Evolutionary conservation across 2,113 vertebrate species (phyloP), one percentile per base, ranked within the genome.

Genomic region (Boleophthalmus pectinirostris): DNA sequence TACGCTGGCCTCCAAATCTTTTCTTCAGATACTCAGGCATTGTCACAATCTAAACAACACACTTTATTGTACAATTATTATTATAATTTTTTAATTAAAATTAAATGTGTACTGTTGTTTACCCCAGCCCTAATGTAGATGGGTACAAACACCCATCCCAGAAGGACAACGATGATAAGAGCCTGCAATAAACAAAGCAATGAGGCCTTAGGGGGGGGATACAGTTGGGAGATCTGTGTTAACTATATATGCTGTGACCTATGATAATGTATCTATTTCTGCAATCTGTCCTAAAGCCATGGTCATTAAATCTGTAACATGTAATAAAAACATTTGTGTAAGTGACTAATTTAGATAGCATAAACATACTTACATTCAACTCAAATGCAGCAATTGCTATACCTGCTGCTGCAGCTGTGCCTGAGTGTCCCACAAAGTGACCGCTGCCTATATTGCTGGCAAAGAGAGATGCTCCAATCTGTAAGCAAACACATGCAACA

Each of bases 21-120:
- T 97, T 98, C 93, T 81, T 95, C 79, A 98, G 89, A 58, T 99
- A 98, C 84, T 99, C 97, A 0, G 98, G 97, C 98, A 99, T 99
- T 7, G 96, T 98, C 80, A 98, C 93, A 69, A 99, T 95, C 97
- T 99, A 76, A 49, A 87, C 16, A 73, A 54, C 20, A 21, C 51
- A 54, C 20, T 51, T 51, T 51, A 5, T 51, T n/a, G 20, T 10
- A 43, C 9, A 43, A 43, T 43, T 43, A 0, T 43, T 43, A n/a
- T n/a, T n/a, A n/a, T n/a, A n/a, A n/a, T 11, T 43, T 43, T 8
- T 38, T n/a, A 10, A 23, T n/a, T 60, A 24, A 43, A 65, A 13
- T 68, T 33, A 25, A 18, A 24, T 56, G 15, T 53, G 16, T 61
- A 45, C 47, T 68, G 0, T 73, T 87, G 23, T 94, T 95, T 92